Evolutionary conservation across 2,888 invertebrate genomes (phyloP), one percentile per base, ranked within the genome.

Genomic region (Subacronicta megacephala): DNA sequence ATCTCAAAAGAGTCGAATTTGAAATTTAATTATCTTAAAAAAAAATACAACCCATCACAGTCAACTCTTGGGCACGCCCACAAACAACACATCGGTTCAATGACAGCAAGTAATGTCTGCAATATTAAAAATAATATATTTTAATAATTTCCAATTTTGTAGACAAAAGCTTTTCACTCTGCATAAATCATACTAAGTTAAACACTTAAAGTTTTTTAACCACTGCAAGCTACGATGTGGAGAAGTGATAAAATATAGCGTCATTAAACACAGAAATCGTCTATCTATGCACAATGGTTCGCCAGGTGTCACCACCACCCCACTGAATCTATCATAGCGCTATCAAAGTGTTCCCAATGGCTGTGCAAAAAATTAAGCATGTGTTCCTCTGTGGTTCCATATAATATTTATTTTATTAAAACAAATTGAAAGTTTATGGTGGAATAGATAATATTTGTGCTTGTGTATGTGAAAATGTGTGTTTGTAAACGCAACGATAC

Each of bases 161-260:
- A 15, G 13, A 42, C 26, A 29, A 67, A 56, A 46, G 13, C n/a
- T 12, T 16, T 10, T 26, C 35, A 33, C 35, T 17, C 15, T 2
- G 37, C 44, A 54, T 64, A 62, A 64, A 68, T 62, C 66, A 58
- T 31, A 13, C 26, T 9, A 50, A 69, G 60, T 62, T 51, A 51
- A 68, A 52, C 55, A 55, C 62, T 62, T 45, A 35, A 61, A 57
- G 54, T 63, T 63, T 68, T 65, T 62, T 53, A 60, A 42, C 56
- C 73, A 62, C 42, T 47, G 57, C 55, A 54, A 57, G 66, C 62
- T 55, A 59, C 45, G 61, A 62, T 36, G 66, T 54, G 64, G 54
- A 62, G 70, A 3, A 60, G 73, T 49, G 73, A 68, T 76, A 80
- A 83, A 84, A 83, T 83, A 84, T 85, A 78, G 73, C 81, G 72